Evolutionary conservation across 1,140 invertebrate genomes (phyloP).

Genomic region (Metaphire vulgaris): DNA sequence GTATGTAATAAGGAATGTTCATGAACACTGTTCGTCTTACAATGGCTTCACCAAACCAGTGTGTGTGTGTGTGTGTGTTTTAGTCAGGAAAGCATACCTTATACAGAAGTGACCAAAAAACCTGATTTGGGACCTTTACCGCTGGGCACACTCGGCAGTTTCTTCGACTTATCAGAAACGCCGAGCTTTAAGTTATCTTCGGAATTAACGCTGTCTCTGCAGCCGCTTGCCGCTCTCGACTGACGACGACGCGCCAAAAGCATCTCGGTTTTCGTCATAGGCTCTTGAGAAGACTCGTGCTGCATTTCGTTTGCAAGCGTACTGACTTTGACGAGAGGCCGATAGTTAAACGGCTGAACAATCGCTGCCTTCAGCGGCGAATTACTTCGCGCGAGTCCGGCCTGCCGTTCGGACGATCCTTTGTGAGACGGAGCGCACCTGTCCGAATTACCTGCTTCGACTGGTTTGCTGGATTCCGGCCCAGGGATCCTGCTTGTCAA

Average conservation of each 20-base stretch:
- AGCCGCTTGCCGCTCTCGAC: slow-evolving; percentile 18
- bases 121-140: neutral
- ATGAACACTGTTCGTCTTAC: too few species aligned
- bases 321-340: slow-evolving; percentile 37
- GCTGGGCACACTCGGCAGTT: neutral
- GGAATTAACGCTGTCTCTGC: slow-evolving; percentile 11
- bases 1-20: too few species aligned
- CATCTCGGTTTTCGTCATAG: slow-evolving; percentile 50
- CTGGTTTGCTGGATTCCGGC: slow-evolving; percentile 29
- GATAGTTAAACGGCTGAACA: slow-evolving; percentile 57
- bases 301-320: neutral
- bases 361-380: slow-evolving; percentile 49
- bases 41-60: too few species aligned
- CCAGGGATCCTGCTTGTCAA: neutral
- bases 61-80: too few species aligned
- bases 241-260: slow-evolving; percentile 42
- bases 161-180: neutral
- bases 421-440: too few species aligned
- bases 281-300: slow-evolving; percentile 26
- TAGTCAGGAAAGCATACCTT: too few species aligned
- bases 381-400: neutral
- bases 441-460: slow-evolving; percentile 24
- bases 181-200: slow-evolving; percentile 8
- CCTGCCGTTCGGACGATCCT: neutral
- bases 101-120: neutral